Evolutionary conservation across 1,140 invertebrate genomes (phyloP), one percentile per base, ranked within the genome.

Genomic region (Drosophila repleta): DNA sequence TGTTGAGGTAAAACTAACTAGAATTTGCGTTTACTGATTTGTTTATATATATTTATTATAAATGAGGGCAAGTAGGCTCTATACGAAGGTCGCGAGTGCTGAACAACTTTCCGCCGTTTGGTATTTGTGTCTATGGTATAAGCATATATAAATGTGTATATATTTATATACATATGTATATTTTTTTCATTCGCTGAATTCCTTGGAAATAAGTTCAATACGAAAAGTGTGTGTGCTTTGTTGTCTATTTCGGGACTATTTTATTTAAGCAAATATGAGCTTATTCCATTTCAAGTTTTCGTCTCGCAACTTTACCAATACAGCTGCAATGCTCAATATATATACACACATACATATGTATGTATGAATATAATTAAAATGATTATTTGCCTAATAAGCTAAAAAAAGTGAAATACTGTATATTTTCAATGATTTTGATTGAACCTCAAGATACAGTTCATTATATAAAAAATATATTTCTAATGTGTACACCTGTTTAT

Each of bases 311-410:
- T 17, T 20, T 32, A 48, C 41, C n/a, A 46, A 55, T 35, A 74
- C 72, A 71, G 51, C 32, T 29, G 53, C 48, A 64, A 48, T 18
- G 13, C 13, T 55, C 35, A 6, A 73, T 49, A 32, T 77, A 32
- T 35, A 66, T 24, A 21, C 39, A 57, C 24, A 64, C 39, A 57
- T 32, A 64, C 57, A 51, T 48, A 43, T 18, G 13, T 37, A 37
- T n/a, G n/a, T n/a, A n/a, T 41, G 39, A 39, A 66, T 51, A 35
- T 37, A 24, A 66, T 57, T 55, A 20, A 21, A 26, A 37, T 58
- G 26, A 45, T 26, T 20, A 0, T 24, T 2, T 26, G 46, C 5
- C 3, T 6, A 17, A 2, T 7, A 49, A 51, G n/a, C 41, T 49
- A 60, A 26, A 55, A 60, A 24, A 66, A 56, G 39, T 73, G 68